Evolutionary conservation across 92 coral and sea anemone genomes (phyloP).

Genomic region (Muricea muricata): DNA sequence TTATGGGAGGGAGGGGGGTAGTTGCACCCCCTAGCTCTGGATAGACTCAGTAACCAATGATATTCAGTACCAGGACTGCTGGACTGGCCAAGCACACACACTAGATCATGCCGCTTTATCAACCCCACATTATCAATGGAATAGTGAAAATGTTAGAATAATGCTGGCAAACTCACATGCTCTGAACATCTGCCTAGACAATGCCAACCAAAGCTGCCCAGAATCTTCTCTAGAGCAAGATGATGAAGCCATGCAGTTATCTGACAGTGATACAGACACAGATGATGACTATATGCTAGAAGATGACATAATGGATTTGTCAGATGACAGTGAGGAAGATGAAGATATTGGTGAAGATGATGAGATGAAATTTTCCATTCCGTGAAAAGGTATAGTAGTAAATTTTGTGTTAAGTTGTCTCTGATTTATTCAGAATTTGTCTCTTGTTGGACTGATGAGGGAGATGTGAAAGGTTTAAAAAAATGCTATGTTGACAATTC

Average conservation of each 20-base stretch:
- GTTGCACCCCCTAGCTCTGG: too few species aligned
- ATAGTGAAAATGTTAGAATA: neutral
- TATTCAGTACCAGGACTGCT: too few species aligned
- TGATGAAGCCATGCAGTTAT: neutral
- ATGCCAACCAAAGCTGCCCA: neutral
- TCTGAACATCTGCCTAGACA: neutral
- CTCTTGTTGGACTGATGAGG: too few species aligned
- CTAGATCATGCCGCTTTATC: too few species aligned
- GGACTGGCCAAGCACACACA: too few species aligned
- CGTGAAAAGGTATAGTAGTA: slow-evolving; percentile 8
- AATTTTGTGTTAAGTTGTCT: neutral
- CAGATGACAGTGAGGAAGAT: slow-evolving; percentile 97
- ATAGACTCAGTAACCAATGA: too few species aligned
- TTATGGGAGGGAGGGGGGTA: too few species aligned
- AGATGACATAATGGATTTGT: neutral
- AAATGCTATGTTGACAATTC: neutral
- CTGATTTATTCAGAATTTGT: too few species aligned
- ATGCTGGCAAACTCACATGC: neutral
- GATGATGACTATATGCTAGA: slow-evolving; percentile 6
- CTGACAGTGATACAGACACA: neutral
- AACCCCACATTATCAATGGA: neutral
- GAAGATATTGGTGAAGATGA: slow-evolving; percentile 77
- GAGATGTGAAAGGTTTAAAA: too few species aligned
- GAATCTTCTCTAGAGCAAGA: neutral
- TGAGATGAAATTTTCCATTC: slow-evolving; percentile 40